phyloP scores from a whole-genome alignment of 2,888 invertebrate genomes.

The Athalia rosae region DNA sequence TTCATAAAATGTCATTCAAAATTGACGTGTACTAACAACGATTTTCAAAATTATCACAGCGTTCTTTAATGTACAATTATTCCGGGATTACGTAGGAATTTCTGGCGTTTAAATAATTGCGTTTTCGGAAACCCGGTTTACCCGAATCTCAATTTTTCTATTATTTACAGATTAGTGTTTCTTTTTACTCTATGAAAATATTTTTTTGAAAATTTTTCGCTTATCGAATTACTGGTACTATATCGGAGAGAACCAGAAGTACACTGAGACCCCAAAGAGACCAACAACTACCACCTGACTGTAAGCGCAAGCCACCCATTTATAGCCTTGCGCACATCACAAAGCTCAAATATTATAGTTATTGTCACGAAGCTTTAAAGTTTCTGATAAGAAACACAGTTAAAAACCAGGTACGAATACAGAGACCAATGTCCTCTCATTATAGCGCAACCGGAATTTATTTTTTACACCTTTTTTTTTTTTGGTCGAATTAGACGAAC shows the following conservation, averaged over 20 bases:
- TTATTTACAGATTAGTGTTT: too few relatives aligned
- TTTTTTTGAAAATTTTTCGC: neutral
- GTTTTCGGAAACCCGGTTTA: too few relatives aligned
- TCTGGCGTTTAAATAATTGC: too few relatives aligned
- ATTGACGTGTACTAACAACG: too few relatives aligned
- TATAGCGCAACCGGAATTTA: neutral
- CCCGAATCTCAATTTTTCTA: too few relatives aligned
- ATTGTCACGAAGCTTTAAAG: conserved; percentile 11
- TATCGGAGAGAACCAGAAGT: conserved; percentile 51
- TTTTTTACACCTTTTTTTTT: neutral
- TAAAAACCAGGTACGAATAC: conserved; percentile 6
- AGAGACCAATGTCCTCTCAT: conserved; percentile 32
- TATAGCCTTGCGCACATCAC: conserved; percentile 57
- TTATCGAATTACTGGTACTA: conserved; percentile 39
- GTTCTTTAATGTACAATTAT: too few relatives aligned
- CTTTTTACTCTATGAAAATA: too few relatives aligned
- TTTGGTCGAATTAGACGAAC: neutral
- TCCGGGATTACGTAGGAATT: too few relatives aligned
- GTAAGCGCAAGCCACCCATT: conserved; percentile 54
- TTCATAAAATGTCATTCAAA: too few relatives aligned
- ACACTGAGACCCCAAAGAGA: conserved; percentile 54
- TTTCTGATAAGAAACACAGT: conserved; percentile 34
- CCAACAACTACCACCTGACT: conserved; percentile 54
- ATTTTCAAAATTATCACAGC: too few relatives aligned
- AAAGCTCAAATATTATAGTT: conserved; percentile 24